phyloP scores from a whole-genome alignment of 2,888 invertebrate species.

The Gisinianus flammeolus region DNA sequence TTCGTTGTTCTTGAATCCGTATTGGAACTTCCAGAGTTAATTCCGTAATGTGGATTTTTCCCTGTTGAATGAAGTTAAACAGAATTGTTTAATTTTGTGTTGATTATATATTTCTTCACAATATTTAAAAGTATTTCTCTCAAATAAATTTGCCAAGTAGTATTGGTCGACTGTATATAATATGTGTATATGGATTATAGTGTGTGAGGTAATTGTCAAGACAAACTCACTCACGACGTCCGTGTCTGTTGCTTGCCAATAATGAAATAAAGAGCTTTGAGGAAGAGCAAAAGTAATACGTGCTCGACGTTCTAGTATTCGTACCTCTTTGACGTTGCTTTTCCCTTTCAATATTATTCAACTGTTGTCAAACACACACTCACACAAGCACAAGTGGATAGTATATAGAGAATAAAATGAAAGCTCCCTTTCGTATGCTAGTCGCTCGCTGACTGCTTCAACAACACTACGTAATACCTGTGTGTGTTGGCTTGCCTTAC shows the following conservation, averaged over 20 bases:
- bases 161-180: too few relatives aligned
- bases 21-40: too few relatives aligned
- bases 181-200: too few relatives aligned
- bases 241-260: constrained; percentile 9
- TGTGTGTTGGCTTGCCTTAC: neutral
- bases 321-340: constrained; percentile 29
- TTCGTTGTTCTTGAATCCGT: too few relatives aligned
- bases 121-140: too few relatives aligned
- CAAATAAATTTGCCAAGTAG: too few relatives aligned
- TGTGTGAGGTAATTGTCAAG: neutral
- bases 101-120: too few relatives aligned
- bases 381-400: constrained; percentile 18
- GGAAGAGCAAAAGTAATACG: constrained; percentile 16
- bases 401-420: too few relatives aligned
- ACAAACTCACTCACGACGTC: neutral
- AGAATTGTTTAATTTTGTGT: too few relatives aligned
- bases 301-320: neutral
- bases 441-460: constrained; percentile 3
- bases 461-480: constrained; percentile 3
- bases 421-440: constrained; percentile 6
- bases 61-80: too few relatives aligned
- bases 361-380: constrained; percentile 23
- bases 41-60: too few relatives aligned
- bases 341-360: constrained; percentile 52
- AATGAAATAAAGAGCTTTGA: constrained; percentile 13